A percentile compares a stretch with the other conserved stretches of the same genome.
Conservation (phyloP, 92 coral and sea anemone genomes). For the Paramuricea clavata region DNA sequence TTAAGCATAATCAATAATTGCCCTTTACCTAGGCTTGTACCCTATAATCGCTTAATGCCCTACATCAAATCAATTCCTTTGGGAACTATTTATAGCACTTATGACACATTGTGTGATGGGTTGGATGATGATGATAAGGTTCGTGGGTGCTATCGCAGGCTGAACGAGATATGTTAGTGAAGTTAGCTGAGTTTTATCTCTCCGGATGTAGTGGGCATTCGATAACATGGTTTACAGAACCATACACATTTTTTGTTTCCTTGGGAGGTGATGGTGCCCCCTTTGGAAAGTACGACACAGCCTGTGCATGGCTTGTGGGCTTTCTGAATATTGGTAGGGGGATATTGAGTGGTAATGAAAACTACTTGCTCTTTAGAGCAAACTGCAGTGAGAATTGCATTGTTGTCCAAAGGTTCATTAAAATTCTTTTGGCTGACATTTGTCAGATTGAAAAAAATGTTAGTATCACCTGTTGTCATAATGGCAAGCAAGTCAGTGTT, state of each 20-base stretch:
- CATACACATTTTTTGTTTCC: background rate
- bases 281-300: background rate
- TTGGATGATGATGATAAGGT: background rate
- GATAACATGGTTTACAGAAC: background rate
- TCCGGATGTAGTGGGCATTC: constrained; percentile 1
- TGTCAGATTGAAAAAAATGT: constrained; percentile 32
- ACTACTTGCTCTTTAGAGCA: constrained; percentile 44
- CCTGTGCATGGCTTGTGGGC: constrained; percentile 12
- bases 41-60: constrained; percentile 26
- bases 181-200: constrained; percentile 19
- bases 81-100: constrained; percentile 23
- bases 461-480: too few species aligned
- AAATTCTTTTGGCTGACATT: constrained; percentile 42
- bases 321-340: constrained; percentile 17
- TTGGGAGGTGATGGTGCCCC: constrained; percentile 17
- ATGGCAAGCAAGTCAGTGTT: background rate
- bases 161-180: background rate
- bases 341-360: constrained; percentile 43
- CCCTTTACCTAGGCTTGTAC: constrained; percentile 23
- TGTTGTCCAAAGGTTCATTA: constrained; percentile 31
- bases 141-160: background rate
- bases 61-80: constrained; percentile 20
- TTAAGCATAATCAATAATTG: constrained; percentile 9
- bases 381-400: constrained; percentile 45
- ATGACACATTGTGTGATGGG: constrained; percentile 22